Evolutionary conservation across 1,140 invertebrate genomes (phyloP).

Genomic region (Sarcophaga peregrina): DNA sequence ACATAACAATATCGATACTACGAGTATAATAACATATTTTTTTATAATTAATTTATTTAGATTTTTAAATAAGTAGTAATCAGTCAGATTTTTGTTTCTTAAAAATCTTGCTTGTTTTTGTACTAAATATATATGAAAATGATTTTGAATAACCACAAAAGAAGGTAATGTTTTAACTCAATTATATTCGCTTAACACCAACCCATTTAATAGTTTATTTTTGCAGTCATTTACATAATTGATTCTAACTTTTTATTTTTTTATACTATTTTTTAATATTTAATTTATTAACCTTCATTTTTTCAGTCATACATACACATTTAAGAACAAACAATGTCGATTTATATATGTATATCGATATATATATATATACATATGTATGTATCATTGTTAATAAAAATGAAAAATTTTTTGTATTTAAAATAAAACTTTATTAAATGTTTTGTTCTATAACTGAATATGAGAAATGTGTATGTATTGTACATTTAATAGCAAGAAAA

Average conservation of each 20-base stretch:
- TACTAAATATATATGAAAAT: constrained; percentile 3
- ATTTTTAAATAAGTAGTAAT: constrained; percentile 23
- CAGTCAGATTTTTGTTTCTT: constrained; percentile 28
- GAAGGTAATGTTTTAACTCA: background rate
- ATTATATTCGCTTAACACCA: background rate
- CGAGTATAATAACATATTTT: constrained; percentile 29
- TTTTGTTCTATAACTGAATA: background rate
- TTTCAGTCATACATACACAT: constrained; percentile 23
- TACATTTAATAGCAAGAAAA: too few species aligned
- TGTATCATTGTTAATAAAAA: constrained; percentile 28
- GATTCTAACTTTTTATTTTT: background rate
- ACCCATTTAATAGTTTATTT: constrained; percentile 2
- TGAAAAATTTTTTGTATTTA: constrained; percentile 34
- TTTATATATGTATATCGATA: background rate
- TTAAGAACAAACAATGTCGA: background rate
- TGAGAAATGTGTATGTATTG: too few species aligned
- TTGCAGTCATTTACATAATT: constrained; percentile 19
- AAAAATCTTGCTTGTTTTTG: background rate
- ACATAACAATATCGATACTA: constrained; percentile 8
- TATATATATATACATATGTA: constrained; percentile 7
- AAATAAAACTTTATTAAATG: constrained; percentile 32
- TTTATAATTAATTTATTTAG: constrained; percentile 29
- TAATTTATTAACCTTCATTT: constrained; percentile 13
- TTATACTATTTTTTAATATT: background rate
- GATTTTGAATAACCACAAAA: background rate